phyloP scores from a whole-genome alignment of 2,113 vertebrate species.

The Noctilio leporinus region DNA sequence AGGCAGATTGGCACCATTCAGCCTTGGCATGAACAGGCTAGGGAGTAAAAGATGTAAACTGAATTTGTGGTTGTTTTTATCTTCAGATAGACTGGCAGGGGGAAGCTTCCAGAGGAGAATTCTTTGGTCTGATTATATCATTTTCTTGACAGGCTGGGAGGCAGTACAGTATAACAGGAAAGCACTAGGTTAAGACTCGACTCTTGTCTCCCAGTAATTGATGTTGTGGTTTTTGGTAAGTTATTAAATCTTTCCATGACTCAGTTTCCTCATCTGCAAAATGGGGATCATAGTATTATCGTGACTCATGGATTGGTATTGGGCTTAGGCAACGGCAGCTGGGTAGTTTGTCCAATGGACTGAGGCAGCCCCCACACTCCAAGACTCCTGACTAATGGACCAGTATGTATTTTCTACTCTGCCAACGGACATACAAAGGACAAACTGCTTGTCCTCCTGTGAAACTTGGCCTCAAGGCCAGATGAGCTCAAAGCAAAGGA shows the following conservation, averaged over 20 bases:
- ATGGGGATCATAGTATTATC: neutral
- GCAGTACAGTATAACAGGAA: neutral
- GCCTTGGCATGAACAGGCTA: slow-evolving; percentile 63
- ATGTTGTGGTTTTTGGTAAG: neutral
- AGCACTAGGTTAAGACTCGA: neutral
- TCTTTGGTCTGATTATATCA: neutral
- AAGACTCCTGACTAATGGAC: neutral
- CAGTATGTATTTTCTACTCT: neutral
- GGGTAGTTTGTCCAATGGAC: neutral
- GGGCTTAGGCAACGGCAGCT: neutral
- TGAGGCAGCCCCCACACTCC: neutral
- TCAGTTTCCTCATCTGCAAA: neutral
- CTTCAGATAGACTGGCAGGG: slow-evolving; percentile 48
- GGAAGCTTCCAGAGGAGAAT: slow-evolving; percentile 62
- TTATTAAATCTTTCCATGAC: neutral
- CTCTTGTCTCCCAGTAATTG: neutral
- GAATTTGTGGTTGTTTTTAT: slow-evolving; percentile 55
- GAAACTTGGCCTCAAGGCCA: neutral
- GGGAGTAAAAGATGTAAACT: slow-evolving; percentile 65
- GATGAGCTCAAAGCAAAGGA: slow-evolving; percentile 3
- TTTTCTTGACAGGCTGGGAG: slow-evolving; percentile 12
- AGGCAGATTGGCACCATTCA: slow-evolving; percentile 73
- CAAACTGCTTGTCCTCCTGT: neutral
- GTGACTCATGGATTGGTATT: neutral
- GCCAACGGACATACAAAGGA: neutral